These are phyloP conservation scores for Plagiodera versicolora DNA, from an alignment of 2,888 invertebrate species.

Conservation along the genomic window DNA sequence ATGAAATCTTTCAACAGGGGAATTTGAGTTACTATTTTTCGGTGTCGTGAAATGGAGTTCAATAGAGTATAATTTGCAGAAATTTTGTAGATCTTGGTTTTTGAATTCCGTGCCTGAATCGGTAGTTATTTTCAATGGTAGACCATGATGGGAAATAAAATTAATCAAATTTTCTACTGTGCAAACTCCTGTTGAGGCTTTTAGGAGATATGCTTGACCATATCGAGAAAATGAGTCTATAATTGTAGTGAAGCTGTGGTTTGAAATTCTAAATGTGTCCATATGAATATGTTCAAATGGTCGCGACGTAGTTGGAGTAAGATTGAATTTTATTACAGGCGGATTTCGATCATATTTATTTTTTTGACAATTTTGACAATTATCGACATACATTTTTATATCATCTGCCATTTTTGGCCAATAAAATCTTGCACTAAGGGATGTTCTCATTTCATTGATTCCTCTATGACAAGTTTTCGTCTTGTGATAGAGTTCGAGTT, in stretches of 20 bases:
- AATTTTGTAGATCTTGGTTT: slow-evolving; percentile 4
- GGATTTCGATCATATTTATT: slow-evolving; percentile 34
- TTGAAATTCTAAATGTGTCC: no score
- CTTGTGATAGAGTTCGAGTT: slow-evolving; percentile 7
- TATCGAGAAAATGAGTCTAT: slow-evolving; percentile 3
- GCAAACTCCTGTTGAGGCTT: neutral
- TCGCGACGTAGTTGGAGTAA: slow-evolving; percentile 33
- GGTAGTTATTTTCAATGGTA: slow-evolving; percentile 6
- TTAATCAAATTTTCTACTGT: neutral
- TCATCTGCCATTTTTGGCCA: slow-evolving; percentile 23
- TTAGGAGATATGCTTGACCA: slow-evolving; percentile 6
- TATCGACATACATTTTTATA: slow-evolving; percentile 21
- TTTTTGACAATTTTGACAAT: slow-evolving; percentile 29
- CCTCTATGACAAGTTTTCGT: slow-evolving; percentile 26
- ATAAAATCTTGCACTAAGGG: slow-evolving; percentile 16
- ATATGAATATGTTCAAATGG: slow-evolving; percentile 37
- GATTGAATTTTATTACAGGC: slow-evolving; percentile 26
- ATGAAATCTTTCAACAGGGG: slow-evolving; percentile 9
- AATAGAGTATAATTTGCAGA: slow-evolving; percentile 14
- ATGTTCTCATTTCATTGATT: slow-evolving; percentile 16
- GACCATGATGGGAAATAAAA: slow-evolving; percentile 1
- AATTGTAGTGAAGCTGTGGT: slow-evolving; percentile 28
- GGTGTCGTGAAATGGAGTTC: slow-evolving; percentile 12
- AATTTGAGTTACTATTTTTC: slow-evolving; percentile 15
- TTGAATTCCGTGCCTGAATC: slow-evolving; percentile 2